These are phyloP conservation scores for Glomeris maerens DNA, from an alignment of 1,140 invertebrate species.

Conservation along the genomic window DNA sequence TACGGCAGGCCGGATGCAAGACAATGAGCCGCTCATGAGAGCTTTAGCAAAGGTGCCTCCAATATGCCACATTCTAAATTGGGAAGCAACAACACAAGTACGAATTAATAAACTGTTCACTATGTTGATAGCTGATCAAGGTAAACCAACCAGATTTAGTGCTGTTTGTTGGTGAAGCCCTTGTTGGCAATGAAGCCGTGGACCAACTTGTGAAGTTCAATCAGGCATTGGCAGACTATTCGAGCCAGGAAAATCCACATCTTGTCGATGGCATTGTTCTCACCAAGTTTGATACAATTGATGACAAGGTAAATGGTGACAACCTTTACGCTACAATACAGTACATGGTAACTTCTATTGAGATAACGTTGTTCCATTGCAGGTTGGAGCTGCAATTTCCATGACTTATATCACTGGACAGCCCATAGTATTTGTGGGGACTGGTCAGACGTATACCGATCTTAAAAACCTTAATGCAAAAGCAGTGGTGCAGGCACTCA, in stretches of 20 bases:
- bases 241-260: conserved; percentile 64
- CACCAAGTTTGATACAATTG: conserved; percentile 98
- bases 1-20: conserved; percentile 98
- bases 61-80: too few relatives aligned
- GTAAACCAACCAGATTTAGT: conserved; percentile 95
- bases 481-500: conserved; percentile 87
- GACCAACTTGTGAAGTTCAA: conserved; percentile 99
- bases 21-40: conserved; percentile 97
- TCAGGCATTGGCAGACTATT: conserved; percentile 82
- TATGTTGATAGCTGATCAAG: conserved; percentile 42
- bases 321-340: conserved; percentile 1
- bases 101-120: too few relatives aligned
- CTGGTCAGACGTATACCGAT: conserved; percentile 97
- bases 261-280: conserved; percentile 95
- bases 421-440: conserved; percentile 98
- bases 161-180: conserved; percentile 94
- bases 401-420: conserved; percentile 99
- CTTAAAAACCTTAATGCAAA: conserved; percentile 91
- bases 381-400: conserved; percentile 97
- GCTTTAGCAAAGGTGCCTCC: conserved; percentile 75
- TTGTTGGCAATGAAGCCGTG: conserved; percentile 99
- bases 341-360: conserved; percentile 7
- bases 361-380: conserved; percentile 19
- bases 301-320: conserved; percentile 68
- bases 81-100: too few relatives aligned